A percentile compares a stretch with the other conserved stretches of the same genome.
These are phyloP conservation scores for Yponomeuta evonymella DNA, from an alignment of 2,888 invertebrate genomes.

Conservation along the genomic window DNA sequence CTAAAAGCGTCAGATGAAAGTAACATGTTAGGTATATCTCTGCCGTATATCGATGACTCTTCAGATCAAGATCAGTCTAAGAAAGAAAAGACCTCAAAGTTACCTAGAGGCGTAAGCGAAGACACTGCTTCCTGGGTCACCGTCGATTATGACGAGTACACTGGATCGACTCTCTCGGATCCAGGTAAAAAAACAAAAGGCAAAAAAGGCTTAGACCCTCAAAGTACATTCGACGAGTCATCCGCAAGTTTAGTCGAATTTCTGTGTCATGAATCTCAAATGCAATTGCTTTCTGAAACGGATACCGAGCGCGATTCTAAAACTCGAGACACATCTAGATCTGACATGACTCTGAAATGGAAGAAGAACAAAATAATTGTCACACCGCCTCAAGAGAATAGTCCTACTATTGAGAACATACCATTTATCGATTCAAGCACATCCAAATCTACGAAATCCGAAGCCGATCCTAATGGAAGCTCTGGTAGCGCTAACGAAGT, in stretches of 20 bases:
- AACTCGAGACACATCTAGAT: constrained; percentile 40
- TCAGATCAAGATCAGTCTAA: constrained; percentile 64
- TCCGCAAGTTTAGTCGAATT: constrained; percentile 72
- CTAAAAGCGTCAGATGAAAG: constrained; percentile 73
- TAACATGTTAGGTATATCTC: constrained; percentile 62
- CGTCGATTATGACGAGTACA: constrained; percentile 80
- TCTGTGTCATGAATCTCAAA: constrained; percentile 61
- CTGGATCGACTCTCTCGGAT: constrained; percentile 76
- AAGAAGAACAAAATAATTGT: constrained; percentile 77
- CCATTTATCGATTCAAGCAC: constrained; percentile 64
- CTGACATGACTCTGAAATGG: constrained; percentile 62
- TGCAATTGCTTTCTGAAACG: constrained; percentile 55
- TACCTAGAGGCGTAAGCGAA: constrained; percentile 77
- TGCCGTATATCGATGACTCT: constrained; percentile 72
- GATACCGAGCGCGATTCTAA: constrained; percentile 60
- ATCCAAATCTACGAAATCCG: constrained; percentile 58
- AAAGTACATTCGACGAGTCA: constrained; percentile 77
- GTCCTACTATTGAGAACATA: constrained; percentile 74
- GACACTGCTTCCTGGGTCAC: constrained; percentile 83
- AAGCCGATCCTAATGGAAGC: constrained; percentile 63
- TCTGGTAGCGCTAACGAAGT: constrained; percentile 60
- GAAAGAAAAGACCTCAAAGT: constrained; percentile 39
- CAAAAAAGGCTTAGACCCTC: constrained; percentile 61
- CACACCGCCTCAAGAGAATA: constrained; percentile 78
- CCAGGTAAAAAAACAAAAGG: constrained; percentile 38